Conservation (phyloP, 30 jellyfish, hydroid and myxozoan genomes). For the Aurelia sp. region DNA sequence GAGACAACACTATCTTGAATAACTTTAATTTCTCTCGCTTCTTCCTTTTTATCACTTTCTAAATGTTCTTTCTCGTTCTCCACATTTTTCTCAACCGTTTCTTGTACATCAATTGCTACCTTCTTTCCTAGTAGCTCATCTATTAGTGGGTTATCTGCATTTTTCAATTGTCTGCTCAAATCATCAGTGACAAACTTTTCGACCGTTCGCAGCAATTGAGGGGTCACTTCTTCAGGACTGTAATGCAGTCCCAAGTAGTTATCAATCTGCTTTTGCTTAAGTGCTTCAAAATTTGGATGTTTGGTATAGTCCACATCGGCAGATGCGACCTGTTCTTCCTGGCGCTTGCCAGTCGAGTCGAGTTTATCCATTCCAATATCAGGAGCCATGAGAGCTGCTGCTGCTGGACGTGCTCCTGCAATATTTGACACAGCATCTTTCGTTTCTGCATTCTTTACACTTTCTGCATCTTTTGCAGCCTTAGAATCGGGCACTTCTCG, state of each 20-base stretch:
- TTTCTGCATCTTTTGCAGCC: too few relatives aligned
- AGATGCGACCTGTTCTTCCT: too few relatives aligned
- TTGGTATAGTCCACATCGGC: not conserved
- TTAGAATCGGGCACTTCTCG: too few relatives aligned
- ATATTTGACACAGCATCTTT: too few relatives aligned
- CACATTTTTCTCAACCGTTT: not conserved
- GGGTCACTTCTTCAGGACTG: constrained; percentile 27
- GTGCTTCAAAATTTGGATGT: constrained; percentile 50
- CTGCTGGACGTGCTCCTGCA: too few relatives aligned
- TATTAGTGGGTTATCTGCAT: constrained; percentile 19
- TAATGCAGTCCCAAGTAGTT: constrained; percentile 36
- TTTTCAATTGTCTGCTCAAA: constrained; percentile 24
- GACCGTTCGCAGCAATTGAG: constrained; percentile 43
- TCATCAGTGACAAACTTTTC: constrained; percentile 39
- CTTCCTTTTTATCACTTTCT: constrained; percentile 1
- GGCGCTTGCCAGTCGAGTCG: too few relatives aligned
- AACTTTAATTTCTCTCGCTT: not conserved
- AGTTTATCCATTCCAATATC: too few relatives aligned
- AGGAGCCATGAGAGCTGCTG: too few relatives aligned
- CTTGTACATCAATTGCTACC: not conserved
- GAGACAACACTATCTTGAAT: not conserved
- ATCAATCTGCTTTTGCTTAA: constrained; percentile 33
- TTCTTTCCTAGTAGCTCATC: constrained; percentile 11
- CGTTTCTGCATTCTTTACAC: too few relatives aligned
- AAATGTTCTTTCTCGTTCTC: not conserved